A percentile compares a stretch with the other conserved stretches of the same genome.
phyloP scores from a whole-genome alignment of 2,888 invertebrate genomes.

The Oasisia sp. region DNA sequence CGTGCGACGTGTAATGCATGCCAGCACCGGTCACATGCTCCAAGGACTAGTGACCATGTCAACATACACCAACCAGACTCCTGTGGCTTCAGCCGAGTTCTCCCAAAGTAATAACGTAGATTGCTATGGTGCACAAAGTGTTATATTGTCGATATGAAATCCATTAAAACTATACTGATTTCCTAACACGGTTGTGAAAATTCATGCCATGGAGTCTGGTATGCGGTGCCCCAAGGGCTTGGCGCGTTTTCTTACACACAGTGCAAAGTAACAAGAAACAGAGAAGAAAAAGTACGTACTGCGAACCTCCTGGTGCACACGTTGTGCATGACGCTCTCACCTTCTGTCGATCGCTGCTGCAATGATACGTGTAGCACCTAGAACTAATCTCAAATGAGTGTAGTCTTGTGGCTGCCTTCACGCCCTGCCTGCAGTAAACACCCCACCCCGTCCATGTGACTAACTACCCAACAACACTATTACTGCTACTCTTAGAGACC shows the following conservation, averaged over 20 bases:
- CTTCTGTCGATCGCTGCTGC: constrained; percentile 21
- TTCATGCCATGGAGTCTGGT: background rate
- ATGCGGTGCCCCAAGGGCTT: background rate
- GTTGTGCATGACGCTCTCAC: background rate
- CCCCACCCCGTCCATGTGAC: background rate
- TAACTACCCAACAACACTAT: background rate
- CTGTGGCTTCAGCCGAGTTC: background rate
- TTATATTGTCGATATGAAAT: background rate
- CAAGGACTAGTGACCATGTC: background rate
- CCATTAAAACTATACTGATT: background rate
- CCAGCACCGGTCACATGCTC: background rate
- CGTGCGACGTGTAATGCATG: background rate
- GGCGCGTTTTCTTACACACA: constrained; percentile 17
- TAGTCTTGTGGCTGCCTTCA: constrained; percentile 30
- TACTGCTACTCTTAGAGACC: background rate
- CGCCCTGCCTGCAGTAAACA: constrained; percentile 6
- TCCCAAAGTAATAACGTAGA: too few species aligned
- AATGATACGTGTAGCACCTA: constrained; percentile 44
- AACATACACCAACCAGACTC: background rate
- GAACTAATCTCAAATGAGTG: constrained; percentile 59
- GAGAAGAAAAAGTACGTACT: constrained; percentile 32
- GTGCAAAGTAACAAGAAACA: background rate
- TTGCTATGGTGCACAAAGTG: background rate
- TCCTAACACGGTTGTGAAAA: background rate
- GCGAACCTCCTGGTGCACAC: constrained; percentile 22